Percentiles rank a stretch among this genome's conserved stretches.
Evolutionary conservation across 2,797 vertebrate genomes (phyloP).

Genomic region (Columba guinea): DNA sequence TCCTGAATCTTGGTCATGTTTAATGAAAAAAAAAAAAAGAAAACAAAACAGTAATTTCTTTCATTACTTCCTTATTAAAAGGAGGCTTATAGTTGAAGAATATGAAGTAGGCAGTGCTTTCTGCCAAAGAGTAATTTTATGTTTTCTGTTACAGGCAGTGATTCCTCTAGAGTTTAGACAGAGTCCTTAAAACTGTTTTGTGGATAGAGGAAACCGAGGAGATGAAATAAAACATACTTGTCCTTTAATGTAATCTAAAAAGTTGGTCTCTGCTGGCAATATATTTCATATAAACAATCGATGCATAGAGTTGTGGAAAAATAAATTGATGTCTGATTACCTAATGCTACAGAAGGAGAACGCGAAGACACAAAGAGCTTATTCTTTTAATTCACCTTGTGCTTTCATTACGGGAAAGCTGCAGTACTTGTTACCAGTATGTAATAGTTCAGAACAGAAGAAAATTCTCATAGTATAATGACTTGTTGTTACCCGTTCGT

Average conservation of each 20-base stretch:
- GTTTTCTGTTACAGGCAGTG: neutral
- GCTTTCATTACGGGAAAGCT: neutral
- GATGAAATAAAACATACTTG: neutral
- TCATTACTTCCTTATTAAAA: neutral
- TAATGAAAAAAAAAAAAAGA: neutral
- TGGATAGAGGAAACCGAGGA: neutral
- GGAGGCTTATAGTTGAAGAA: neutral
- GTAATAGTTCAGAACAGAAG: neutral
- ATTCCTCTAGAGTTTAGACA: neutral
- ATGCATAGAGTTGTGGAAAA: neutral
- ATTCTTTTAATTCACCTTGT: neutral
- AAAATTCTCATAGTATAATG: neutral
- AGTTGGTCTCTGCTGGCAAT: neutral
- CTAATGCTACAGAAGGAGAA: neutral
- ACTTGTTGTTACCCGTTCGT: neutral
- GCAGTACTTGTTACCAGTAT: neutral
- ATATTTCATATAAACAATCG: neutral
- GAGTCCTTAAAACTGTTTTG: neutral
- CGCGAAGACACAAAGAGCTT: neutral
- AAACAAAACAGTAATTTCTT: neutral
- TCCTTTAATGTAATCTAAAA: neutral
- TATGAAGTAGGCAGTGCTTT: neutral
- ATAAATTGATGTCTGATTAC: constrained; percentile 9
- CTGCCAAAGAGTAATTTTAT: neutral
- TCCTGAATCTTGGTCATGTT: neutral